These are phyloP conservation scores for Homalodisca vitripennis DNA, from an alignment of 1,140 invertebrate species.

Conservation along the genomic window DNA sequence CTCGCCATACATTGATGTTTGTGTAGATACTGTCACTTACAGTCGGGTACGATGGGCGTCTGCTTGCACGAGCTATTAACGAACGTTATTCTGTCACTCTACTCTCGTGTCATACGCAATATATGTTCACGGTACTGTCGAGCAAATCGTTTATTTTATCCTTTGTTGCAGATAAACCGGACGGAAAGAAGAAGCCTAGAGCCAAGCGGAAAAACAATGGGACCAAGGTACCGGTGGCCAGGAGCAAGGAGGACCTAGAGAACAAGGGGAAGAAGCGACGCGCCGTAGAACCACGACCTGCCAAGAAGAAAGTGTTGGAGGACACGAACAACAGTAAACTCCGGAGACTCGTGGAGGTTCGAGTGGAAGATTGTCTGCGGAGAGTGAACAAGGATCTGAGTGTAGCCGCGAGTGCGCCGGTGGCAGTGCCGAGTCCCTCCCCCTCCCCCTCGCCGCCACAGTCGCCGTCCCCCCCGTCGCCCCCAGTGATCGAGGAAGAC, in stretches of 20 bases:
- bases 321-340: conserved; percentile 50
- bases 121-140: neutral
- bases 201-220: conserved; percentile 29
- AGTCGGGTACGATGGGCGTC: too few relatives aligned
- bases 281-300: conserved; percentile 9
- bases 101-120: too few relatives aligned
- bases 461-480: conserved; percentile 38
- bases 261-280: conserved; percentile 47
- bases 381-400: conserved; percentile 8
- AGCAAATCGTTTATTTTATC: too few relatives aligned
- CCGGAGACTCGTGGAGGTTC: conserved; percentile 39
- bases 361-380: conserved; percentile 37
- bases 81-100: too few relatives aligned
- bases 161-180: conserved; percentile 41
- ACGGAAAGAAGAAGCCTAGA: conserved; percentile 31
- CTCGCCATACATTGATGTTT: too few relatives aligned
- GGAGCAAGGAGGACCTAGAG: conserved; percentile 50
- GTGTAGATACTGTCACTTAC: too few relatives aligned
- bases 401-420: neutral
- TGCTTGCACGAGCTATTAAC: too few relatives aligned
- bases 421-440: neutral
- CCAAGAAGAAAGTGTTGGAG: conserved; percentile 48
- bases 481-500: conserved; percentile 51
- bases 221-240: conserved; percentile 19
- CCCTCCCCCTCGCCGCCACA: conserved; percentile 36